Conservation (phyloP, 2,113 vertebrate genomes). For the Rhadina sibilatrix region DNA sequence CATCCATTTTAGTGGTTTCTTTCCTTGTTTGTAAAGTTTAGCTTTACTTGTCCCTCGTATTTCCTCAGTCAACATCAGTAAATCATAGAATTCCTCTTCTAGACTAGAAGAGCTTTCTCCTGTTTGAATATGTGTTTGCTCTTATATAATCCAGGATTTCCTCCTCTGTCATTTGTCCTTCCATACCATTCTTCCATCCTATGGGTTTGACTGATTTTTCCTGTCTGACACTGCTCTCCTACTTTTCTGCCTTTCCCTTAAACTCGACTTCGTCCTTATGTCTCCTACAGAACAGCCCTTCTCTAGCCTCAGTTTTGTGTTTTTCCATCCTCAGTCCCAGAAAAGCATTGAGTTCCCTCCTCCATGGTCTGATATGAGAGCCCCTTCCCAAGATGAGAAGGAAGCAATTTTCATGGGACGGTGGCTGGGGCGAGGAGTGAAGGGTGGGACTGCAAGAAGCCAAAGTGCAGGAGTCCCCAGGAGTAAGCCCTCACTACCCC, state of each 20-base stretch:
- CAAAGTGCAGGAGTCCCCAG: neutral
- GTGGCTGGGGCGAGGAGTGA: neutral
- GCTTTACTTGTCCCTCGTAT: neutral
- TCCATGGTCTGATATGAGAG: neutral
- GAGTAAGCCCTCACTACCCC: neutral
- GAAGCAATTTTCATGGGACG: neutral
- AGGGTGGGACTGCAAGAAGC: neutral
- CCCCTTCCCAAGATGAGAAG: neutral
- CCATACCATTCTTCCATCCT: neutral
- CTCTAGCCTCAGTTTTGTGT: neutral
- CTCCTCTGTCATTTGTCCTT: neutral
- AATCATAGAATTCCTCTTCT: neutral
- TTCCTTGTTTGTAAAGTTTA: neutral
- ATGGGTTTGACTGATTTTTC: neutral
- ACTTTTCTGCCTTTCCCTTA: neutral
- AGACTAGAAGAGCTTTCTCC: neutral
- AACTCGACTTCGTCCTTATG: neutral
- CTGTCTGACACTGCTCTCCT: neutral
- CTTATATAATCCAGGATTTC: neutral
- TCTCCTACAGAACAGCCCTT: neutral
- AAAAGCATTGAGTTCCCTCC: neutral
- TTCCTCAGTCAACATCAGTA: neutral
- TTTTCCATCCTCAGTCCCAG: neutral
- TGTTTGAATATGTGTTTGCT: neutral
- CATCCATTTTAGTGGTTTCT: neutral